Evolutionary conservation across 2,888 invertebrate genomes (phyloP), one percentile per base, ranked within the genome.

Genomic region (Tipula unca): DNA sequence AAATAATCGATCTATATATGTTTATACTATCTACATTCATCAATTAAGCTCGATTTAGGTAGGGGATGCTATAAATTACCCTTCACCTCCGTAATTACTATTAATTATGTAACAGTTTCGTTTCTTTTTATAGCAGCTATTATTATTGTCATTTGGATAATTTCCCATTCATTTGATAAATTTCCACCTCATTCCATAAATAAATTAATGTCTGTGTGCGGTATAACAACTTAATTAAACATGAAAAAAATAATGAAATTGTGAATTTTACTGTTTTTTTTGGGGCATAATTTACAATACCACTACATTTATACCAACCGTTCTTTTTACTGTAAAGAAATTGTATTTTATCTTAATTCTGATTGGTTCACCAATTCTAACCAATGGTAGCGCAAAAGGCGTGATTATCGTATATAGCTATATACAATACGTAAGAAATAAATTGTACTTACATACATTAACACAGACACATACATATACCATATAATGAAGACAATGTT

Each of bases 11-110:
- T 69, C 25, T 69, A 25, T 0, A 69, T 10, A 25, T 69, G 4
- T 32, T 32, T 32, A 32, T 32, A 32, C 32, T 25, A 25, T 69
- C 25, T 69, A 48, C 48, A 25, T 69, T 69, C 69, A 25, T 69
- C 69, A 69, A 69, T 69, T 69, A 69, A 69, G 69, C 69, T 69
- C 69, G 25, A 25, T 69, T 39, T 39, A 39, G 39, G 48, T 48
- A 25, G 25, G 69, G 69, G 69, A 25, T 69, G 10, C 69, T 25
- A 20, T 69, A 69, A 69, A 69, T 69, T 69, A 69, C 69, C 69
- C 69, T 69, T 69, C 69, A 69, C 69, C 69, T 69, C 69, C 69
- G 69, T 69, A 69, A 69, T 69, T 69, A 69, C 69, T 69, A 69
- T 69, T 69, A 69, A 69, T 69, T 69, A 69, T 69, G 69, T 69